Evolutionary conservation across 2,113 vertebrate species (phyloP), one percentile per base, ranked within the genome.

Genomic region (Pachyramphus minor): DNA sequence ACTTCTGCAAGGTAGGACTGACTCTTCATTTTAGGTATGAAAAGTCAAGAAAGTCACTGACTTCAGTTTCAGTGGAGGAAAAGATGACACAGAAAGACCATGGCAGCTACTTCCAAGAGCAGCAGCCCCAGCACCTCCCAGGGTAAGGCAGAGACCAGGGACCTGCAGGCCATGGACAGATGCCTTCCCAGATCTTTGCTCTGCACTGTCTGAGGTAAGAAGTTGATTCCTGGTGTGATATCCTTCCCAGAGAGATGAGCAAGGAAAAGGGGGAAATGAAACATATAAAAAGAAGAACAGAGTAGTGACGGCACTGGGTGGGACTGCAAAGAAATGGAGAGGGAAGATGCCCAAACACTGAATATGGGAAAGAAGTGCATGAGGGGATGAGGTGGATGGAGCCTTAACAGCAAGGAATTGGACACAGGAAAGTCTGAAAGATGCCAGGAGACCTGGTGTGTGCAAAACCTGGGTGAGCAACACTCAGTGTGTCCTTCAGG

Each of bases 341-440:
- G 4, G 37, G 53, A 89, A 77, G 33, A 37, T 31, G 50, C 27
- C 37, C 50, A 44, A 81, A 66, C 12, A 39, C 12, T 17, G 56
- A n/a, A 58, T 53, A 60, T 31, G 18, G 59, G 37, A 84, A 86
- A 80, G 9, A 0, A 67, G 42, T 14, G 35, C 52, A 78, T 8
- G 35, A 69, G 30, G 20, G 78, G 35, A 39, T 9, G 21, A 19
- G 7, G 45, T 33, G 9, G 11, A 56, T 4, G 19, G 53, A 76
- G 39, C 2, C 37, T 14, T 35, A 49, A 0, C 0, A 0, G 30
- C 30, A 39, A 92, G 2, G 8, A 80, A 76, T 0, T 2, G 64
- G 18, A 23, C 58, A n/a, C 31, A 77, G 25, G 23, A 12, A 64
- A 24, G 35, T 64, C 42, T 86, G 63, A 63, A 73, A 92, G 75